Evolutionary conservation across 1,140 invertebrate species (phyloP).

Genomic region (Eueides isabella): DNA sequence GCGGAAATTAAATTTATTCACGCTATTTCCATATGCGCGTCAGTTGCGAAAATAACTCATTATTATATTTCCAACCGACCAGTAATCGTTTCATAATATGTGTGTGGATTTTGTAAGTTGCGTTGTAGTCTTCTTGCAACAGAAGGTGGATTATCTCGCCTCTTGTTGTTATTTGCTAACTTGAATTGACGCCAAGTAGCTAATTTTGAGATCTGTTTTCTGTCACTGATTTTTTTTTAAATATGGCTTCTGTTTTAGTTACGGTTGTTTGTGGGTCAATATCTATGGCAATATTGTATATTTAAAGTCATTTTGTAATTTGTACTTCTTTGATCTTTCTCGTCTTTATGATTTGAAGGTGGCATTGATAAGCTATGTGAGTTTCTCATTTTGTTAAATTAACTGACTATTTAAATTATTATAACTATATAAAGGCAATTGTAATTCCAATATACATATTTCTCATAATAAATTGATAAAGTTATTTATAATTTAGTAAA

Average conservation of each 20-base stretch:
- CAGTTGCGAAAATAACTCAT: constrained; percentile 43
- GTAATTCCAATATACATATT: not conserved
- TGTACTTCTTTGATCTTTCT: not conserved
- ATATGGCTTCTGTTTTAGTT: not conserved
- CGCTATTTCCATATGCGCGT: constrained; percentile 38
- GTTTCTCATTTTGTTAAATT: not conserved
- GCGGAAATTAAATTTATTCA: constrained; percentile 44
- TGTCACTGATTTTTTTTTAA: constrained; percentile 3
- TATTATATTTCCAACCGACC: constrained; percentile 38
- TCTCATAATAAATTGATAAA: not conserved
- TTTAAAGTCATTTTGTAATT: not conserved
- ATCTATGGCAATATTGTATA: not conserved
- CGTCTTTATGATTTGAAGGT: not conserved
- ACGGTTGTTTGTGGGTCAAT: not conserved
- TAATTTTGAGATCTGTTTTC: constrained; percentile 8
- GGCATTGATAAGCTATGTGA: not conserved
- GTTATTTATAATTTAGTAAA: not conserved
- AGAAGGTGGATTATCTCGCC: constrained; percentile 20
- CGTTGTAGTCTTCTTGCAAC: constrained; percentile 30
- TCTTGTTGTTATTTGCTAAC: constrained; percentile 16
- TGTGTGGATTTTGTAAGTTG: constrained; percentile 31
- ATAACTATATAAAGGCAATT: not conserved
- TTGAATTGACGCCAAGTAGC: constrained; percentile 16
- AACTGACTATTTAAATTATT: not conserved
- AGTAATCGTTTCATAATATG: constrained; percentile 48